Evolutionary conservation across 2,888 invertebrate species (phyloP).

Genomic region (Eupeodes luniger): DNA sequence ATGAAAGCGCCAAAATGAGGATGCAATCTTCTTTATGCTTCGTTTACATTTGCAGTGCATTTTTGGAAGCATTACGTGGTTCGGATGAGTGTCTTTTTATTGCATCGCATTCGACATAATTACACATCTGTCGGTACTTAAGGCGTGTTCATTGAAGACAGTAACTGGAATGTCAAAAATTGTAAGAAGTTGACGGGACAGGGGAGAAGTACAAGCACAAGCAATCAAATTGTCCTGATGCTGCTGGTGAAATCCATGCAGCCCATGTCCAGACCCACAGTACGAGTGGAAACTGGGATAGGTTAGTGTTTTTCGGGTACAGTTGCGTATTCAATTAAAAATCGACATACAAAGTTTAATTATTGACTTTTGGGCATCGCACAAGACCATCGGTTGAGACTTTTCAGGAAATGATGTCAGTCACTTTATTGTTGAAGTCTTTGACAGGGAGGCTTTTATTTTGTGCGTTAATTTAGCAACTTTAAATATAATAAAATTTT

Average conservation of each 20-base stretch:
- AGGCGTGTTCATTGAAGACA: conserved; percentile 56
- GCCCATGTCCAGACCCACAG: conserved; percentile 8
- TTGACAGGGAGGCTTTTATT: background rate
- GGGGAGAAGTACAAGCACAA: conserved; percentile 24
- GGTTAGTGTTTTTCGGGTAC: conserved; percentile 69
- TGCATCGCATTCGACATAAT: conserved; percentile 71
- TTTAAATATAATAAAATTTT: background rate
- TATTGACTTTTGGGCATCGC: conserved; percentile 42
- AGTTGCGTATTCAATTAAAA: conserved; percentile 59
- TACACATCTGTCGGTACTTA: conserved; percentile 68
- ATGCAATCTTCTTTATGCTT: conserved; percentile 67
- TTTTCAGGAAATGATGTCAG: conserved; percentile 40
- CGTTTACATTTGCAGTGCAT: conserved; percentile 57
- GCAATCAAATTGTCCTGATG: conserved; percentile 56
- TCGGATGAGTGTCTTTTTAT: conserved; percentile 65
- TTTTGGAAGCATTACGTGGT: conserved; percentile 56
- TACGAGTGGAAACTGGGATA: conserved; percentile 55
- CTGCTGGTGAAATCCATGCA: conserved; percentile 66
- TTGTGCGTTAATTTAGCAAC: conserved; percentile 9
- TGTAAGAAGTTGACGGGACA: conserved; percentile 30
- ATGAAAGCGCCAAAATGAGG: conserved; percentile 70
- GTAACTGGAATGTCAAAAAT: conserved; percentile 46
- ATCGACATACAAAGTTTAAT: conserved; percentile 44
- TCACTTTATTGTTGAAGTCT: conserved; percentile 34
- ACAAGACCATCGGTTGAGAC: background rate